These are phyloP conservation scores for Corythucha ciliata DNA, from an alignment of 2,888 invertebrate genomes.

Conservation along the genomic window DNA sequence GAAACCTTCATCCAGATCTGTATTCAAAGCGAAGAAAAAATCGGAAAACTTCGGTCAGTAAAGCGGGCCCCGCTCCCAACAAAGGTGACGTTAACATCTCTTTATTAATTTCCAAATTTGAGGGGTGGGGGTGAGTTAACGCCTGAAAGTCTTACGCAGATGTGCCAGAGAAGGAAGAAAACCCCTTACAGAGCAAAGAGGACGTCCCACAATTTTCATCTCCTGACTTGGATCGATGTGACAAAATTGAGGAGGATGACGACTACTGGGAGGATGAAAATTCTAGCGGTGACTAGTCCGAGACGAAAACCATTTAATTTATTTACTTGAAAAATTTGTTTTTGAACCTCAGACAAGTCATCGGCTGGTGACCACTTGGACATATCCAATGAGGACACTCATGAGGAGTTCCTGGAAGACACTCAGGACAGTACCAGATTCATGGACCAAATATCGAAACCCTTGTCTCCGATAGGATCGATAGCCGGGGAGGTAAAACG, in stretches of 20 bases:
- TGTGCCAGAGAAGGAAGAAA: conserved; percentile 12
- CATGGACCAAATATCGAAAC: conserved; percentile 3
- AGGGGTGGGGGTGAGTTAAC: not conserved
- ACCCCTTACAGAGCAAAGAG: conserved; percentile 17
- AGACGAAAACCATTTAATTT: not conserved
- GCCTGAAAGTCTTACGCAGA: not conserved
- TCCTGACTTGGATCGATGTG: not conserved
- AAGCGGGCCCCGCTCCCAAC: conserved; percentile 5
- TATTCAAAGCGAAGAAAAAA: conserved; percentile 21
- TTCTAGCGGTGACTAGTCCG: conserved; percentile 17
- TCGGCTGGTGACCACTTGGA: conserved; percentile 17
- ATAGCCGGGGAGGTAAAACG: conserved; percentile 11
- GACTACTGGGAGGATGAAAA: conserved; percentile 22
- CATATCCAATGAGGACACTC: conserved; percentile 14
- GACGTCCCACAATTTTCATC: conserved; percentile 11
- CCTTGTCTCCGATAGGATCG: conserved; percentile 14
- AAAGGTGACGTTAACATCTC: not conserved
- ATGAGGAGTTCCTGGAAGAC: conserved; percentile 18
- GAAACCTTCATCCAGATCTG: conserved; percentile 18
- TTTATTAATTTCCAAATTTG: not conserved
- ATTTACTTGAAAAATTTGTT: conserved; percentile 1
- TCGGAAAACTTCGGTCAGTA: conserved; percentile 5
- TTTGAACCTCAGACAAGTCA: conserved; percentile 17
- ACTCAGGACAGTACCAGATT: conserved; percentile 16
- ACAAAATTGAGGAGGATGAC: conserved; percentile 19